Percentiles rank a stretch among this genome's conserved stretches.
Conservation (phyloP, 2,113 vertebrate species). For the Chaetorhynchus papuensis region DNA sequence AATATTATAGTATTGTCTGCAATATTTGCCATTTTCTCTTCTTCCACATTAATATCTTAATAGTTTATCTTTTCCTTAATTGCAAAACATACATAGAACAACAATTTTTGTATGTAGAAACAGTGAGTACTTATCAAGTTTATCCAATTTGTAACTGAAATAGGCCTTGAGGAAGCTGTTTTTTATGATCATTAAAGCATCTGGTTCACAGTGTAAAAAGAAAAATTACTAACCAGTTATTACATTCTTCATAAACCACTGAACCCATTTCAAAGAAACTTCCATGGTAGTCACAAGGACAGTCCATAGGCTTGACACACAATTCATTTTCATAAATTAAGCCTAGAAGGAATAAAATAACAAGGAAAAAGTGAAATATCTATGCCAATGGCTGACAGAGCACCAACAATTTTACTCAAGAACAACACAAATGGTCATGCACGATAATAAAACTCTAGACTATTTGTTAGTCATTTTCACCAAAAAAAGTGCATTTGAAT, state of each 20-base stretch:
- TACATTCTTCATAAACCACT: slow-evolving; percentile 88
- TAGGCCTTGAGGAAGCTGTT: background rate
- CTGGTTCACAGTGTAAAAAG: background rate
- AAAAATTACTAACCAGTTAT: slow-evolving; percentile 81
- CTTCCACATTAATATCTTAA: background rate
- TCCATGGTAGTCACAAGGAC: slow-evolving; percentile 90
- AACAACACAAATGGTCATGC: background rate
- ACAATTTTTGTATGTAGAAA: background rate
- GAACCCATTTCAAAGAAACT: slow-evolving; percentile 80
- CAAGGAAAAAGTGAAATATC: background rate
- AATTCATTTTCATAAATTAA: slow-evolving; percentile 84
- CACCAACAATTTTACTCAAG: background rate
- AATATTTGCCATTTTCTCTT: background rate
- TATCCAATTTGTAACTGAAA: background rate
- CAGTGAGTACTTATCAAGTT: background rate
- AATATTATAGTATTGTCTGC: background rate
- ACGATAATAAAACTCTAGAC: background rate
- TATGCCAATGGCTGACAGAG: background rate
- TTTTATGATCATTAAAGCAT: background rate
- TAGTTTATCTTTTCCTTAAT: background rate
- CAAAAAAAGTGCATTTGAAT: background rate
- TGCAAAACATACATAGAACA: background rate
- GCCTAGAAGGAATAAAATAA: slow-evolving; percentile 69
- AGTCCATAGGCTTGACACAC: slow-evolving; percentile 85
- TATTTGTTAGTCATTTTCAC: background rate